Conservation (phyloP, 1,140 invertebrate genomes). For the Pomacea maculata region DNA sequence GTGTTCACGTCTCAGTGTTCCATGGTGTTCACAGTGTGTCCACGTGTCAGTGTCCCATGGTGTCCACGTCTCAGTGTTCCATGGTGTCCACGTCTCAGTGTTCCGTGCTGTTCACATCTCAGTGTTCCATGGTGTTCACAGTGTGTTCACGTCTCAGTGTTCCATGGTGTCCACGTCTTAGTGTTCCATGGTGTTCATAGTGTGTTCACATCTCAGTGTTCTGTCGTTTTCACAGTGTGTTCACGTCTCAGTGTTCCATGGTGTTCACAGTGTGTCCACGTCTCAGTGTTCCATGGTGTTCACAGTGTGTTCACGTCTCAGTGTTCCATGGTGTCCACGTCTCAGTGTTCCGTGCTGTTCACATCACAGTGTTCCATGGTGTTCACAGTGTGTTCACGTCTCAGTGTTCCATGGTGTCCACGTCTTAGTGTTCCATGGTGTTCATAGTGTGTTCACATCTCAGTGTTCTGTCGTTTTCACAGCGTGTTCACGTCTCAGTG, state of each 20-base stretch:
- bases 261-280: not conserved
- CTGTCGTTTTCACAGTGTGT: conserved; percentile 82
- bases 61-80: not conserved
- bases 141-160: not conserved
- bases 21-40: not conserved
- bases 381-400: conserved; percentile 82
- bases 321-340: not conserved
- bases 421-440: too few species aligned
- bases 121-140: not conserved
- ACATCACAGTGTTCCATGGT: not conserved
- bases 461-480: conserved; percentile 91
- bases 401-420: not conserved
- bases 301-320: conserved; percentile 67
- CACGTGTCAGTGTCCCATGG: conserved; percentile 78
- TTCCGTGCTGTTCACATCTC: not conserved
- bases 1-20: not conserved
- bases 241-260: not conserved
- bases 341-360: not conserved
- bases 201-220: conserved; percentile 71
- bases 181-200: not conserved
- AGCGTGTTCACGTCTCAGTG: not conserved
- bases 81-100: too few species aligned
- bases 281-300: conserved; percentile 87
- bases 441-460: conserved; percentile 11
- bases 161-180: not conserved